These are phyloP conservation scores for Mellilla xanthometata DNA, from an alignment of 2,888 invertebrate species.

Conservation along the genomic window DNA sequence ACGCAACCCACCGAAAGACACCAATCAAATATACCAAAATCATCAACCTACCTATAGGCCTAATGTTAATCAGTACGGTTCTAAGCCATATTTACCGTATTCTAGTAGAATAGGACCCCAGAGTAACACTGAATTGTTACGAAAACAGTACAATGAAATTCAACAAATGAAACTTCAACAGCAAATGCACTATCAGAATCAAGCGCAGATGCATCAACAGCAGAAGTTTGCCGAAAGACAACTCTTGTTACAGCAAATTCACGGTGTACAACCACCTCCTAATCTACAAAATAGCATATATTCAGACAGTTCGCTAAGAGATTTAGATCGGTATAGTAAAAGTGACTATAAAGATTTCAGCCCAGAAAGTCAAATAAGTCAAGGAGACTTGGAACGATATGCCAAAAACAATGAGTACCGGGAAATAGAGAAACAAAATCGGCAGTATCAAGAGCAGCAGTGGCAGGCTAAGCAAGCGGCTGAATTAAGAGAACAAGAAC, in stretches of 20 bases:
- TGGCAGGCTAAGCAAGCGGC: conserved; percentile 64
- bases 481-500: conserved; percentile 62
- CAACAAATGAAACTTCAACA: conserved; percentile 85
- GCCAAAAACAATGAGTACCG: conserved; percentile 67
- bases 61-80: conserved; percentile 72
- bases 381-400: conserved; percentile 63
- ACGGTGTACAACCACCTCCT: conserved; percentile 77
- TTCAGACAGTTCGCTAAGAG: conserved; percentile 73
- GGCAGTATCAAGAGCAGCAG: conserved; percentile 64
- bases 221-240: conserved; percentile 85
- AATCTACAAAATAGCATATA: conserved; percentile 77
- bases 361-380: conserved; percentile 56
- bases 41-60: conserved; percentile 75
- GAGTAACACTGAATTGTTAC: conserved; percentile 83
- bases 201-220: conserved; percentile 84
- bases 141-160: conserved; percentile 84
- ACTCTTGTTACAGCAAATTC: conserved; percentile 83
- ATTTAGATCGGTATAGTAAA: conserved; percentile 69
- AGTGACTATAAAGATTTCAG: conserved; percentile 53
- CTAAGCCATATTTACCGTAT: conserved; percentile 77
- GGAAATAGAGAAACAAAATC: conserved; percentile 64
- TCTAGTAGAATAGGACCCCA: conserved; percentile 77
- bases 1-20: conserved; percentile 82
- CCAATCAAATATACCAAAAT: conserved; percentile 82
- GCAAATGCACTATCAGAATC: conserved; percentile 84